A percentile compares a stretch with the other conserved stretches of the same genome.
Conservation (phyloP, 2,888 invertebrate genomes). For the Bellardia pandia region DNA sequence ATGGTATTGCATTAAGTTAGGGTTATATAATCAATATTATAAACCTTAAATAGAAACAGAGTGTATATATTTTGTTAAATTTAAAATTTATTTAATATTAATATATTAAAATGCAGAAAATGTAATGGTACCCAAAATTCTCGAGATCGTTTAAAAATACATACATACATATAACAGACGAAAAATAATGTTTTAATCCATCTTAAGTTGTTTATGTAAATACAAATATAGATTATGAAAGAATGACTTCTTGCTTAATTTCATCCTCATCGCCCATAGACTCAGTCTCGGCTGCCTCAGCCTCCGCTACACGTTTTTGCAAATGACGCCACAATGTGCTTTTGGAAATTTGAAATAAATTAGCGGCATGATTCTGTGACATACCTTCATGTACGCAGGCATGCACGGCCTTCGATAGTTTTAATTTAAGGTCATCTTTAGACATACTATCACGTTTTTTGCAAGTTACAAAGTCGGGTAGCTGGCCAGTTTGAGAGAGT, state of each 20-base stretch:
- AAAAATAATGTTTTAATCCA: too few species aligned
- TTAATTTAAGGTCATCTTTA: conserved; percentile 81
- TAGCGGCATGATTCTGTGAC: conserved; percentile 84
- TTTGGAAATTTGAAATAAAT: conserved; percentile 83
- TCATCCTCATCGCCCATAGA: conserved; percentile 72
- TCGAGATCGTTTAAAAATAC: neutral
- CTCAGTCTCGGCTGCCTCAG: conserved; percentile 72
- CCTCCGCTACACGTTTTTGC: conserved; percentile 79
- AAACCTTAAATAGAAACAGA: too few species aligned
- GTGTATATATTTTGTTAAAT: too few species aligned
- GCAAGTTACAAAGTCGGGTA: conserved; percentile 82
- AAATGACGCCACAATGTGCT: conserved; percentile 84
- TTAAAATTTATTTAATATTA: too few species aligned
- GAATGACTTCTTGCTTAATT: conserved; percentile 77
- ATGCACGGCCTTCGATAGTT: conserved; percentile 82
- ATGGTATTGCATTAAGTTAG: too few species aligned
- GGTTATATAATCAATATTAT: too few species aligned
- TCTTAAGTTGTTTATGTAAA: too few species aligned
- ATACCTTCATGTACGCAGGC: conserved; percentile 82
- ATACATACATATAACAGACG: too few species aligned
- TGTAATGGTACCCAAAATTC: too few species aligned
- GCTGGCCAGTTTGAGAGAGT: conserved; percentile 81
- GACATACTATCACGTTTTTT: conserved; percentile 82
- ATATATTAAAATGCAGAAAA: too few species aligned
- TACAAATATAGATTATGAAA: conserved; percentile 70